Percentiles rank a stretch among this genome's conserved stretches.
Evolutionary conservation across 2,113 vertebrate species (phyloP).

Genomic region (Meriones unguiculatus): DNA sequence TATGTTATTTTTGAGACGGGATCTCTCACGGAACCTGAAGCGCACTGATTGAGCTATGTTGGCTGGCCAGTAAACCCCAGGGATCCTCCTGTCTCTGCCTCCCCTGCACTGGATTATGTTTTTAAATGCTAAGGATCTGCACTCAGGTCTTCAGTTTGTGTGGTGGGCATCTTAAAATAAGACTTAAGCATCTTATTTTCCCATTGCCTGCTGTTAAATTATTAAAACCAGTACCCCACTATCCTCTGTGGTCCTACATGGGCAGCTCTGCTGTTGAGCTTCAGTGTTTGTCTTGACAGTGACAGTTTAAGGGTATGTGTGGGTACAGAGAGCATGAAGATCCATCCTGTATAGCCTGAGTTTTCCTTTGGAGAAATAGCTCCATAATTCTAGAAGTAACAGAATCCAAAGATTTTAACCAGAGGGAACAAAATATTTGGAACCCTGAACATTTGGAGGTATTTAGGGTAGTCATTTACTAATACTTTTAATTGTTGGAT

Average conservation of each 20-base stretch:
- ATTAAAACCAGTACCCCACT: background rate
- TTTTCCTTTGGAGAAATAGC: background rate
- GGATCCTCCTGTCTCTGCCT: background rate
- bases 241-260: background rate
- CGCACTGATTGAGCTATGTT: background rate
- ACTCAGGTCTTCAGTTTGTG: background rate
- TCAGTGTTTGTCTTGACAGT: conserved; percentile 42
- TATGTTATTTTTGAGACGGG: background rate
- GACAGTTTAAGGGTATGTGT: background rate
- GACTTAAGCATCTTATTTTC: background rate
- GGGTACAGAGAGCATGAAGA: background rate
- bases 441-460: background rate
- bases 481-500: conserved; percentile 9
- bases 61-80: background rate
- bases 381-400: conserved; percentile 20
- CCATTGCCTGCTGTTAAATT: background rate
- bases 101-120: background rate
- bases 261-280: conserved; percentile 15
- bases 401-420: background rate
- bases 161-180: background rate
- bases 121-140: background rate
- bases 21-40: background rate
- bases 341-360: background rate
- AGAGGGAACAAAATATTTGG: background rate
- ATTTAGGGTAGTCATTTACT: background rate